phyloP scores from a whole-genome alignment of 2,113 vertebrate species.

The Passer montanus region DNA sequence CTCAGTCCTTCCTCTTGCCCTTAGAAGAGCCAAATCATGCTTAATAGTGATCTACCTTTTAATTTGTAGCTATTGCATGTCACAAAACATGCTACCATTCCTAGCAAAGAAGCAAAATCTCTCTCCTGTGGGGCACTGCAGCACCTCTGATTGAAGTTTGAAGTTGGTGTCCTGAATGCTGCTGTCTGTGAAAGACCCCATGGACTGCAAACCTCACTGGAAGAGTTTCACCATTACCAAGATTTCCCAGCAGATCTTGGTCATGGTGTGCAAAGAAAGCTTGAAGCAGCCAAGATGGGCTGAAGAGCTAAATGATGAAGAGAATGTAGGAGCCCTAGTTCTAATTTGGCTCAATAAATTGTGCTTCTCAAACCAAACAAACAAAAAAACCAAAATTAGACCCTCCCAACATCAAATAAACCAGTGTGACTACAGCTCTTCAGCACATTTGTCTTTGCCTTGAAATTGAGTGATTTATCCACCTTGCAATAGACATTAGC shows the following conservation, averaged over 20 bases:
- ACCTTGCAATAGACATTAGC: slow-evolving; percentile 48
- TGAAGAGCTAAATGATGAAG: too few species aligned
- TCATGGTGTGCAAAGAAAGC: too few species aligned
- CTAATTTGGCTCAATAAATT: too few species aligned
- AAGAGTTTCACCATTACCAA: too few species aligned
- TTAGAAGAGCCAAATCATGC: background rate
- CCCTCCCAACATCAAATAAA: background rate
- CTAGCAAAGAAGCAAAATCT: background rate
- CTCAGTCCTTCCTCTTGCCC: background rate
- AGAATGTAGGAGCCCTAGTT: too few species aligned
- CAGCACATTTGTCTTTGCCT: background rate
- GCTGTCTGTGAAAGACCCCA: background rate
- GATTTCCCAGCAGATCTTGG: too few species aligned
- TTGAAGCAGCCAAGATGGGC: too few species aligned
- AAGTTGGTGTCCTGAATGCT: background rate
- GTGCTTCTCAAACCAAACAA: background rate
- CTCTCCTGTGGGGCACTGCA: background rate
- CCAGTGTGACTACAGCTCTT: background rate
- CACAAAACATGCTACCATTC: background rate
- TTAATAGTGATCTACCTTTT: background rate
- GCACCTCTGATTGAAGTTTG: background rate
- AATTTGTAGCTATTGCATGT: background rate
- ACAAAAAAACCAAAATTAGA: background rate
- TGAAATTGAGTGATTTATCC: slow-evolving; percentile 37
- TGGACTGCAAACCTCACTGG: too few species aligned